Base-by-base conservation (phyloP, 2,888 invertebrate species). In the Amphipoea lucens region DNA sequence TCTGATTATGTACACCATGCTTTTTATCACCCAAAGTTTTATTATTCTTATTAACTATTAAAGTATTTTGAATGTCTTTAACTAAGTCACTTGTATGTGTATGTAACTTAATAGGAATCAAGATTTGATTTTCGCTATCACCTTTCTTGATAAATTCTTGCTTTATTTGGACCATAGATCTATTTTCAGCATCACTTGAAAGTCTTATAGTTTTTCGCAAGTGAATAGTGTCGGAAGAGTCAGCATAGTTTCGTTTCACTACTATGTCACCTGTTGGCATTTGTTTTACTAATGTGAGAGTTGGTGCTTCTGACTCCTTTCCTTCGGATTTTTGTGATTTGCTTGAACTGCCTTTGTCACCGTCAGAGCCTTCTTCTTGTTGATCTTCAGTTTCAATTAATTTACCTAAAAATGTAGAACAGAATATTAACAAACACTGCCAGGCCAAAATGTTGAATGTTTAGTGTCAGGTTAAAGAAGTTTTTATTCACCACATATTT, bases 361-460 rank as follows among this genome's bases (percentile, higher is more conserved):
- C 97, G 75, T 97, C 97, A 62, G 97, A 97, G 82, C 96, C 96
- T 74, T 97, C 97, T 83, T 97, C 97, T 83, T 97, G 97, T 76
- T 97, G 97, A 70, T 97, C 97, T 88, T 98, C 97, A 60, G 93
- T 95, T 94, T 97, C 97, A 74, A 98, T 94, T 88, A 98, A 92
- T 94, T 97, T 97, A 90, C 97, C 97, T 97, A 88, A 29, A 79
- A 63, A 48, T 7, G 66, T n/a, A 45, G 93, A n/a, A 48, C 5
- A 42, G n/a, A 68, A 63, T 62, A 71, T 79, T 79, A 79, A 81
- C 17, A 57, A 40, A 14, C 29, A 36, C 20, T 29, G 5, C 17
- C 0, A 0, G 45, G 1, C 20, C 12, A 54, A 45, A 42, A 54
- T 29, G 6, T 65, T 51, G 23, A 23, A 36, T 23, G 9, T n/a